A percentile compares a stretch with the other conserved stretches of the same genome.
Conservation (phyloP, 92 coral and sea anemone species). For the Zoanthus sociatus region DNA sequence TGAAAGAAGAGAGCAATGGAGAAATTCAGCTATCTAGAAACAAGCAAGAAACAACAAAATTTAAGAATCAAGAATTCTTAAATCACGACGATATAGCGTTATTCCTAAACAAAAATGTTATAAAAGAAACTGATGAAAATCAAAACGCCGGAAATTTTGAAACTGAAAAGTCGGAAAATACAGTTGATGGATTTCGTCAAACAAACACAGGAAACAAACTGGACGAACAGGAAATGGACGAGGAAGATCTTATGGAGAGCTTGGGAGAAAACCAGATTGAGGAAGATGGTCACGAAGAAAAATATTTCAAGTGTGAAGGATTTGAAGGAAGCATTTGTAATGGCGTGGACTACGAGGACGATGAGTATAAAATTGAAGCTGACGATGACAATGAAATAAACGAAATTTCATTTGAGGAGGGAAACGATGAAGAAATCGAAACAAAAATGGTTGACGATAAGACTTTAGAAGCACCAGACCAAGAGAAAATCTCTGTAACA, state of each 20-base stretch:
- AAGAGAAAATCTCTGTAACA: neutral
- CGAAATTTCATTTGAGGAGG: constrained; percentile 1
- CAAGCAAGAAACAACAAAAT: neutral
- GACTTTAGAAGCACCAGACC: neutral
- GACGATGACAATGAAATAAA: constrained; percentile 6
- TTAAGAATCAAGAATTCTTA: neutral
- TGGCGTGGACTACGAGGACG: constrained; percentile 8
- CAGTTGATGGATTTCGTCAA: constrained; percentile 7
- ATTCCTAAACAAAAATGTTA: neutral
- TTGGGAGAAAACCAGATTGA: constrained; percentile 2
- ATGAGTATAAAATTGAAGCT: constrained; percentile 9
- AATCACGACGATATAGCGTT: neutral
- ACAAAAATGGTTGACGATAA: neutral
- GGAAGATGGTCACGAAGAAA: neutral
- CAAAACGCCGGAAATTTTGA: neutral
- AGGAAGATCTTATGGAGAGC: constrained; percentile 15
- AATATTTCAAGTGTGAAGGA: neutral
- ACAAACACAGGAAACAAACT: neutral
- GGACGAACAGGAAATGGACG: neutral
- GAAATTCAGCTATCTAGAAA: neutral
- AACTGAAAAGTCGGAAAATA: neutral
- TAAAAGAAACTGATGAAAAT: neutral
- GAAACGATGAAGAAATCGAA: neutral
- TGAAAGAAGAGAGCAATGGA: neutral
- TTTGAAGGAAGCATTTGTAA: constrained; percentile 19